Conservation (phyloP, 2,113 vertebrate genomes). For the Pomatostomus ruficeps region DNA sequence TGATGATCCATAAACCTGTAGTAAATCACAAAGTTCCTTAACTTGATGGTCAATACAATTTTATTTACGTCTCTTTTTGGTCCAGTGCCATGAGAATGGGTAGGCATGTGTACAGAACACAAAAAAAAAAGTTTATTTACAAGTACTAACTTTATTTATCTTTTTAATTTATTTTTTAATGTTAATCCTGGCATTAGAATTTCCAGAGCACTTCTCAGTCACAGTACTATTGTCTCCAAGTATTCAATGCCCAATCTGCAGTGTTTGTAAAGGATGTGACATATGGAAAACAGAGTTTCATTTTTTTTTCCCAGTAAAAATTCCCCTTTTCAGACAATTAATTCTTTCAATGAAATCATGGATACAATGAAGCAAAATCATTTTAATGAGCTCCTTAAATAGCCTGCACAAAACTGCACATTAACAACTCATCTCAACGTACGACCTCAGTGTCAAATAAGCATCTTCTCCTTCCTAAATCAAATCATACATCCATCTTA, state of each 20-base stretch:
- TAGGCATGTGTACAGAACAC: neutral
- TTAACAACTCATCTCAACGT: neutral
- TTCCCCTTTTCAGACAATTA: neutral
- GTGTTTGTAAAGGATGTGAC: neutral
- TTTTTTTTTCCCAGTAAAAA: neutral
- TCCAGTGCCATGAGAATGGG: neutral
- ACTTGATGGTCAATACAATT: neutral
- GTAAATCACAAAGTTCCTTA: neutral
- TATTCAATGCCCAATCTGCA: neutral
- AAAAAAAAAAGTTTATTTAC: neutral
- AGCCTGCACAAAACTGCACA: neutral
- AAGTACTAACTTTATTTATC: neutral
- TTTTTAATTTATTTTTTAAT: neutral
- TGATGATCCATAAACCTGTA: neutral
- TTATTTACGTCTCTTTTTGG: neutral
- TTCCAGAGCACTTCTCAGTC: neutral
- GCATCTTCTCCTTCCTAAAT: neutral
- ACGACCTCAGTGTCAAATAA: neutral
- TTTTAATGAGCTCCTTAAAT: slow-evolving; percentile 25
- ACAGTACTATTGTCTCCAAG: neutral
- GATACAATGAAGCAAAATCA: slow-evolving; percentile 6
- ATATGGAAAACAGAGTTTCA: neutral
- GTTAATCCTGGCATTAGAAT: neutral
- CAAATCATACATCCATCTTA: neutral
- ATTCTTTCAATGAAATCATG: slow-evolving; percentile 13